A percentile compares a stretch with the other conserved stretches of the same genome.
Evolutionary conservation across 2,888 invertebrate species (phyloP).

Genomic region (Argyresthia albistria): DNA sequence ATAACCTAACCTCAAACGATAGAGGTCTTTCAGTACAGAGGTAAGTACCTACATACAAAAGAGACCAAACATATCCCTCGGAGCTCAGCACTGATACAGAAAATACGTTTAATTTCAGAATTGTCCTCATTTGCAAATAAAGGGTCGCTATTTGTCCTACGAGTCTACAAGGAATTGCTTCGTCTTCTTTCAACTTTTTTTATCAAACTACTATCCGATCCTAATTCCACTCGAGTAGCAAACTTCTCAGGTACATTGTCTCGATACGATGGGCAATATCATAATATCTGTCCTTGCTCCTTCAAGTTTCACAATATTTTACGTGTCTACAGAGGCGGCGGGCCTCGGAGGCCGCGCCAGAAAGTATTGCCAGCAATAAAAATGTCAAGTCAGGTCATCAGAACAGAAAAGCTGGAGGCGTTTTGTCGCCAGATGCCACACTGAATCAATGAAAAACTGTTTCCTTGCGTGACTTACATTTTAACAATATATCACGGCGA

Average conservation of each 20-base stretch:
- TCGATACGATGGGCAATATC: slow-evolving; percentile 35
- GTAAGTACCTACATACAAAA: no score
- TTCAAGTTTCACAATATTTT: slow-evolving; percentile 62
- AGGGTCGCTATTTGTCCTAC: no score
- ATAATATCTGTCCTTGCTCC: slow-evolving; percentile 50
- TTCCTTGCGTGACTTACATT: slow-evolving; percentile 60
- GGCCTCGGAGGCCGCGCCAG: slow-evolving; percentile 55
- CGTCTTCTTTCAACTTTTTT: no score
- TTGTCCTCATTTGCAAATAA: no score
- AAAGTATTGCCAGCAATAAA: slow-evolving; percentile 68
- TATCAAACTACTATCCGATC: neutral
- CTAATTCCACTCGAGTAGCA: neutral
- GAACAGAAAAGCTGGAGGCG: slow-evolving; percentile 64
- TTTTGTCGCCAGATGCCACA: slow-evolving; percentile 68
- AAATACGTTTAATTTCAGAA: no score
- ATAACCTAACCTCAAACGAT: no score
- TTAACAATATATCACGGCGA: slow-evolving; percentile 42
- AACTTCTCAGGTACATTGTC: slow-evolving; percentile 11
- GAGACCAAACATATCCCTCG: no score
- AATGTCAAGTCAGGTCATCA: slow-evolving; percentile 73
- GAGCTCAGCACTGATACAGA: no score
- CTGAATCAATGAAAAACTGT: slow-evolving; percentile 71
- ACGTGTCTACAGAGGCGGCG: slow-evolving; percentile 44
- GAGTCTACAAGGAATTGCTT: no score
- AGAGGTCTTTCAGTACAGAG: no score